phyloP scores from a whole-genome alignment of 2,797 vertebrate genomes.

The Lophius americanus region DNA sequence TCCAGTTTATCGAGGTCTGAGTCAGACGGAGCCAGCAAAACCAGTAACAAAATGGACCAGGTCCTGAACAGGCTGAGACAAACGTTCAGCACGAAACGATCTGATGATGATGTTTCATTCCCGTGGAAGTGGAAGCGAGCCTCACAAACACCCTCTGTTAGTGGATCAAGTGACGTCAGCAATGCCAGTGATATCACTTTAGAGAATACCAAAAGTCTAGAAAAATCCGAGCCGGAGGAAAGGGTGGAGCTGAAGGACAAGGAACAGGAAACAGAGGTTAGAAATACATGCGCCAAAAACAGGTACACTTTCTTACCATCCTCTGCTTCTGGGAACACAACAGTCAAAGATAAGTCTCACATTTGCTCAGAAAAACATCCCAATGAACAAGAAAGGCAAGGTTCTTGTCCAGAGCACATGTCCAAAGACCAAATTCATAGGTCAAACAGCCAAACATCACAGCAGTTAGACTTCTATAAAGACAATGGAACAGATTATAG shows the following conservation, averaged over 20 bases:
- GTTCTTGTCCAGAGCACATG: conserved; percentile 14
- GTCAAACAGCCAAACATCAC: conserved; percentile 27
- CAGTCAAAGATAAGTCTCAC: conserved; percentile 15
- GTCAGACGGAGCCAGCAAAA: conserved; percentile 51
- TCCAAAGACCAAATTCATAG: conserved; percentile 32
- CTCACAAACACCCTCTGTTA: conserved; percentile 55
- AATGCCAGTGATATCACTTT: conserved; percentile 34
- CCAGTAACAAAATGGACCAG: conserved; percentile 73
- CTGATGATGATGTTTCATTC: conserved; percentile 61
- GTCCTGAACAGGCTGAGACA: conserved; percentile 73
- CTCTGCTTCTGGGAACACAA: conserved; percentile 8
- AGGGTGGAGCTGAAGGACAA: conserved; percentile 6
- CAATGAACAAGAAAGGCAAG: conserved; percentile 12
- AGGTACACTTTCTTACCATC: conserved; percentile 44
- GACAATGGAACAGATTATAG: conserved; percentile 39
- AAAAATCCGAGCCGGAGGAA: conserved; percentile 29
- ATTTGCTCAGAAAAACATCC: conserved; percentile 36
- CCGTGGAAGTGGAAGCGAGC: conserved; percentile 62
- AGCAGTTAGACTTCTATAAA: conserved; percentile 40
- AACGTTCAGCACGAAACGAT: conserved; percentile 68
- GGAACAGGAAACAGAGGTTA: conserved; percentile 20
- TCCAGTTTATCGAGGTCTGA: conserved; percentile 54
- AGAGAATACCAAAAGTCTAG: conserved; percentile 37
- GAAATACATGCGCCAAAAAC: conserved; percentile 38
- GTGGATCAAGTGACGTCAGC: conserved; percentile 57